Evolutionary conservation across 2,888 invertebrate genomes (phyloP).

Genomic region (Cheilosia pagana): DNA sequence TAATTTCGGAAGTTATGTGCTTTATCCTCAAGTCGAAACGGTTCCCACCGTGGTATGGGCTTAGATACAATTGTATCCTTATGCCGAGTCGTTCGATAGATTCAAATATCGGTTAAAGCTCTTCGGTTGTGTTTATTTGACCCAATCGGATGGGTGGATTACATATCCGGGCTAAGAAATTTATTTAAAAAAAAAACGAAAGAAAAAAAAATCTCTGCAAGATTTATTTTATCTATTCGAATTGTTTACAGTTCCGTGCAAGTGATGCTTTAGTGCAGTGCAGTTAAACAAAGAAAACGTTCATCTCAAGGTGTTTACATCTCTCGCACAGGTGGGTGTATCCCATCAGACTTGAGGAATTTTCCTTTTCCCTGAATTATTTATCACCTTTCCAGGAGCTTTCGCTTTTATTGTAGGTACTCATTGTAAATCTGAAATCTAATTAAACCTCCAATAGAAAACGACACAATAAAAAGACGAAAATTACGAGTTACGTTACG

Average conservation of each 20-base stretch:
- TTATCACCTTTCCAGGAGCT: constrained; percentile 58
- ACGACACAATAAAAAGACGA: neutral
- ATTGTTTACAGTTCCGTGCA: constrained; percentile 30
- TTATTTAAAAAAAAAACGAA: too few species aligned
- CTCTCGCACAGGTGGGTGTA: constrained; percentile 68
- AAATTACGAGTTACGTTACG: neutral
- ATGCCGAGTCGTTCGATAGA: constrained; percentile 49
- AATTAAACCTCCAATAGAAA: constrained; percentile 25
- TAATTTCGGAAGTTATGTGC: constrained; percentile 57
- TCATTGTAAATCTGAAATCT: constrained; percentile 53
- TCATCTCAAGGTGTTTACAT: constrained; percentile 50
- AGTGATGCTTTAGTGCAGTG: constrained; percentile 50
- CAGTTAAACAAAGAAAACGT: constrained; percentile 23
- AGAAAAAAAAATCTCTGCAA: neutral
- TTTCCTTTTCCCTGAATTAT: constrained; percentile 53
- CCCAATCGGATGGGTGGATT: constrained; percentile 48
- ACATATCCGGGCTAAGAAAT: constrained; percentile 25
- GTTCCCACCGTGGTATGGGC: constrained; percentile 40
- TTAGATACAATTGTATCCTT: constrained; percentile 56
- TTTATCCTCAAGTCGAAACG: constrained; percentile 33
- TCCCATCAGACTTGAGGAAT: constrained; percentile 11
- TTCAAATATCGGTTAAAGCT: constrained; percentile 71
- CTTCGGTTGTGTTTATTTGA: constrained; percentile 57
- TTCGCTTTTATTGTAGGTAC: constrained; percentile 72
- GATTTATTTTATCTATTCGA: constrained; percentile 10